Evolutionary conservation across 2,888 invertebrate genomes (phyloP), one percentile per base, ranked within the genome.

Genomic region (Caenorhabditis virilis): DNA sequence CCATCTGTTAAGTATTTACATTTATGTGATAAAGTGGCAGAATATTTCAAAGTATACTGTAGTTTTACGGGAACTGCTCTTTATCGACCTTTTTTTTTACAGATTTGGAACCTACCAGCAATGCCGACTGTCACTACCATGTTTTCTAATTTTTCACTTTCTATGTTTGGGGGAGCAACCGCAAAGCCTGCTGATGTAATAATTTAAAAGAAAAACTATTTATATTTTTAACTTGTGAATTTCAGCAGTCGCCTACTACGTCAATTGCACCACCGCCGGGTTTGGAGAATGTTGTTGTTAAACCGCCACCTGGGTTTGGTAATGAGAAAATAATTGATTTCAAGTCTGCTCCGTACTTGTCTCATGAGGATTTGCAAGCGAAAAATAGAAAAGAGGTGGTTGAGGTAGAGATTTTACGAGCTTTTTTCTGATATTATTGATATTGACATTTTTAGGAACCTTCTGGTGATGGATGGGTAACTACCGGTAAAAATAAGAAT

Each of bases 231-330:
- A n/a, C n/a, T n/a, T n/a, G n/a, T n/a, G n/a, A n/a, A n/a, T n/a
- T n/a, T n/a, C n/a, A 3, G 15, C 35, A 7, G 6, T 27, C 33
- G 9, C 36, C 48, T 20, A 23, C 63, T 3, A 20, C 52, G 13
- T 20, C 48, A 18, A 5, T 16, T 43, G 41, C 39, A 16, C 58
- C 58, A 2, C 60, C 66, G 1, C 66, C 66, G 0, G 66, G 66
- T 16, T 39, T 66, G 22, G 66, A 57, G 25, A 57, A 57, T 20
- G 57, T 60, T 15, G 48, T 55, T 3, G n/a, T 50, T 9, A 43
- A 55, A 2, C 65, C 65, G 1, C 65, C 65, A 13, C 65, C 65
- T 4, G 65, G 65, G 2, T 50, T 65, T 18, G 42, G 50, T n/a
- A 47, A 43, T 33, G 50, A 51, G 16, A n/a, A n/a, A n/a, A n/a